Evolutionary conservation across 2,113 vertebrate species (phyloP), one percentile per base, ranked within the genome.

Genomic region (Nycticebus coucang): DNA sequence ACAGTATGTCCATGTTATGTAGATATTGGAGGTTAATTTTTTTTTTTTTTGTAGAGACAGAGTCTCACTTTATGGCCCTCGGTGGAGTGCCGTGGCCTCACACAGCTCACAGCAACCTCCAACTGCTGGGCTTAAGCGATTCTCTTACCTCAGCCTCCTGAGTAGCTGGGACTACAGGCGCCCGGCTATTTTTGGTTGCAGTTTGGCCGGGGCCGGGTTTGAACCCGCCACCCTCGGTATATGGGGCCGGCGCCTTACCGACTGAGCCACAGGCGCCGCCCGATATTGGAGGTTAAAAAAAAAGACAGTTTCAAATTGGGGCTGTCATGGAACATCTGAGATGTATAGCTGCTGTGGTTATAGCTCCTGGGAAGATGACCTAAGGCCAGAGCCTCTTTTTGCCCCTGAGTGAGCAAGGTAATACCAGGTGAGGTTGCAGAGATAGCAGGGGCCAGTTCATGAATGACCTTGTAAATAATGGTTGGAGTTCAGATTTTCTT

Each of bases 1-100:
- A 64, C n/a, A 93, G 64, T 8, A 88, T 74, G 35, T 74, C 74
- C 82, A 26, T 94, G 64, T 74, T 95, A 45, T 94, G 91, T 96
- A 64, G 74, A 77, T 62, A 37, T 69, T 75, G n/a, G 26, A 81
- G 28, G 14, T 94, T 4, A 35, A 79, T n/a, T n/a, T n/a, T n/a
- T n/a, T n/a, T n/a, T n/a, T n/a, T n/a, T n/a, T n/a, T n/a, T n/a
- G n/a, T n/a, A n/a, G n/a, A n/a, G n/a, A n/a, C n/a, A n/a, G n/a
- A n/a, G n/a, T n/a, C n/a, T n/a, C n/a, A n/a, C n/a, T n/a, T n/a
- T n/a, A n/a, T n/a, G n/a, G n/a, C n/a, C n/a, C n/a, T n/a, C n/a
- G n/a, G n/a, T n/a, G n/a, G n/a, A n/a, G n/a, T n/a, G n/a, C n/a
- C n/a, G n/a, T n/a, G n/a, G n/a, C n/a, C n/a, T n/a, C n/a, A n/a